Conservation (phyloP, 2,888 invertebrate genomes). For the Drosophila setosimentum region DNA sequence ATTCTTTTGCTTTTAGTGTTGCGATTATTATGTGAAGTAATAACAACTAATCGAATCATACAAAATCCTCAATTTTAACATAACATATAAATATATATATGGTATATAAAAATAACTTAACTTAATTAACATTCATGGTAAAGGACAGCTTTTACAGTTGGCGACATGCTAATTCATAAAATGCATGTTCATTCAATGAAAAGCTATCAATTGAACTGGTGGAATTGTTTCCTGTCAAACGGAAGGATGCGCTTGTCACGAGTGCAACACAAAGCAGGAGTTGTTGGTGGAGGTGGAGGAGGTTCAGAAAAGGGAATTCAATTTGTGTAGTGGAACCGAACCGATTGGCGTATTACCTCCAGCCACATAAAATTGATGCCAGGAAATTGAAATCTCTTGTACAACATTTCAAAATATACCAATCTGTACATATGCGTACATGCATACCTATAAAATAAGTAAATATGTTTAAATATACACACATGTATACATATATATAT, state of each 20-base stretch:
- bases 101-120: neutral
- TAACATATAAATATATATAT: neutral
- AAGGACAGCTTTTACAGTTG: neutral
- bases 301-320: neutral
- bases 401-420: constrained; percentile 38
- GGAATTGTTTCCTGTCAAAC: constrained; percentile 2
- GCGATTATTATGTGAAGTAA: too few species aligned
- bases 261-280: neutral
- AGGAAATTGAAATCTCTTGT: constrained; percentile 53
- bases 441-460: neutral
- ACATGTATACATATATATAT: neutral
- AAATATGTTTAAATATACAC: neutral
- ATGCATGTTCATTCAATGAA: neutral
- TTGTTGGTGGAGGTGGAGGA: neutral
- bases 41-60: too few species aligned
- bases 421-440: neutral
- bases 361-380: constrained; percentile 29
- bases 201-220: neutral
- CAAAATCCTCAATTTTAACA: neutral
- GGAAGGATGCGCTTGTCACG: constrained; percentile 9
- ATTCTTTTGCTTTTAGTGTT: too few species aligned
- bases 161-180: neutral
- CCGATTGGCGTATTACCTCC: neutral
- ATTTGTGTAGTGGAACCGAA: constrained; percentile 1
- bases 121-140: neutral